Percentiles rank a stretch among this genome's conserved stretches.
These are phyloP conservation scores for Neodontobutis hainanensis DNA, from an alignment of 2,113 vertebrate species.

Conservation along the genomic window DNA sequence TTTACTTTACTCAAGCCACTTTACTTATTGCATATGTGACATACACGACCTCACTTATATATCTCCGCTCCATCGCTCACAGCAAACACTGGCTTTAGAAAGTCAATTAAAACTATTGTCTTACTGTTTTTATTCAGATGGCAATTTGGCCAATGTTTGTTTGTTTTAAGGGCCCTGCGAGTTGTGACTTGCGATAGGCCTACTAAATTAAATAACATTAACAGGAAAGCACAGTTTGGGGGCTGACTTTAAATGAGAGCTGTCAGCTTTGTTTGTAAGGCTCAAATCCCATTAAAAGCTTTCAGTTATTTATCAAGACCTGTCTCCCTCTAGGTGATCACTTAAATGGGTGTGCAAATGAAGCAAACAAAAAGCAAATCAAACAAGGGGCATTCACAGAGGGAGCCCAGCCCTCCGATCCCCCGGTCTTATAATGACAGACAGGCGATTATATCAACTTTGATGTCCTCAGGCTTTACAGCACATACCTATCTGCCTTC, in stretches of 20 bases:
- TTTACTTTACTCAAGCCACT: slow-evolving; percentile 27
- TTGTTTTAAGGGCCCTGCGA: slow-evolving; percentile 59
- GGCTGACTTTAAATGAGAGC: slow-evolving; percentile 71
- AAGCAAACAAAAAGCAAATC: slow-evolving; percentile 64
- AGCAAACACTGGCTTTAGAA: not conserved
- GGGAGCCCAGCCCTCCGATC: slow-evolving; percentile 34
- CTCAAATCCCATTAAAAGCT: slow-evolving; percentile 77
- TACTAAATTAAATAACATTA: slow-evolving; percentile 69
- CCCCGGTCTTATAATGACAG: slow-evolving; percentile 38
- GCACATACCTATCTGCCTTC: slow-evolving; percentile 12
- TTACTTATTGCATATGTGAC: slow-evolving; percentile 21
- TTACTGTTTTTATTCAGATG: slow-evolving; percentile 54
- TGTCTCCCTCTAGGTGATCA: slow-evolving; percentile 68
- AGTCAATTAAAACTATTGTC: slow-evolving; percentile 62
- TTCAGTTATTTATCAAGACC: slow-evolving; percentile 70
- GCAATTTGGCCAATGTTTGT: slow-evolving; percentile 67
- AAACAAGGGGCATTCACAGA: slow-evolving; percentile 38
- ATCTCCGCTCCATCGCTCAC: slow-evolving; percentile 35
- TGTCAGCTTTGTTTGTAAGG: slow-evolving; percentile 76
- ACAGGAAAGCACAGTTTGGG: slow-evolving; percentile 64
- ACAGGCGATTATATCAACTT: slow-evolving; percentile 8
- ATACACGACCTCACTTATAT: too few species aligned
- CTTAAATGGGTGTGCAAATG: slow-evolving; percentile 70
- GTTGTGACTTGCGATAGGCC: slow-evolving; percentile 66
- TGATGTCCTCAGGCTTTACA: slow-evolving; percentile 6